A percentile compares a stretch with the other conserved stretches of the same genome.
These are phyloP conservation scores for Buathra laborator DNA, from an alignment of 2,888 invertebrate species.

Conservation along the genomic window DNA sequence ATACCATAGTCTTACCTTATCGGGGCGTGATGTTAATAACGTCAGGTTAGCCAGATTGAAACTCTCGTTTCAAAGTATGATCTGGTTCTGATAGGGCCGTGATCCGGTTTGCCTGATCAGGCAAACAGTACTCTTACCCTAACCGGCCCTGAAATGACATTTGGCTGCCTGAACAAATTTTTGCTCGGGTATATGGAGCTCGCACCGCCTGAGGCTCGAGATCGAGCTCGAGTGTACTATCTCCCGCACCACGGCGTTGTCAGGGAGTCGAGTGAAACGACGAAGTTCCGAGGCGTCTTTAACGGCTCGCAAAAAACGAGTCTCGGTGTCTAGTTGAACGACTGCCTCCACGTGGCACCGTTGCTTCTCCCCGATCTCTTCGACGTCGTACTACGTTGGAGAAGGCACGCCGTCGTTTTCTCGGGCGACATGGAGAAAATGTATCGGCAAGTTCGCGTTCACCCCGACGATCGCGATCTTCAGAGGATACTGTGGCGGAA, in stretches of 20 bases:
- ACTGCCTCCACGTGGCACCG: slow-evolving; percentile 76
- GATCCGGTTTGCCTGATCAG: not conserved
- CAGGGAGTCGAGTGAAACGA: not conserved
- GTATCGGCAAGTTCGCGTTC: slow-evolving; percentile 77
- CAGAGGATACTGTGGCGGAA: slow-evolving; percentile 73
- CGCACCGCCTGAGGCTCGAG: not conserved
- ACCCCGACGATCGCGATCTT: slow-evolving; percentile 70
- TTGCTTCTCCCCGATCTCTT: too few species aligned
- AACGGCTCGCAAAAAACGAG: slow-evolving; percentile 74
- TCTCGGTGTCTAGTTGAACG: slow-evolving; percentile 78
- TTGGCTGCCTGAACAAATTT: too few species aligned
- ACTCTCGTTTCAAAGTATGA: not conserved
- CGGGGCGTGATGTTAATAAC: not conserved
- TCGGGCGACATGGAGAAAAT: slow-evolving; percentile 80
- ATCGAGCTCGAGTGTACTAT: not conserved
- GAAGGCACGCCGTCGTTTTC: too few species aligned
- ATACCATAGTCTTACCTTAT: not conserved
- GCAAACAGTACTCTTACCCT: not conserved
- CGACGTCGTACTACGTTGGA: too few species aligned
- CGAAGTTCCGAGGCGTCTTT: slow-evolving; percentile 75
- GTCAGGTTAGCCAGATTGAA: not conserved
- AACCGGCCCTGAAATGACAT: slow-evolving; percentile 6
- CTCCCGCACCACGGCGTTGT: slow-evolving; percentile 1
- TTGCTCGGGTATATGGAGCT: too few species aligned
- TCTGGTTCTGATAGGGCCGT: not conserved